Conservation (phyloP, 2,888 invertebrate genomes). For the Hirtodrosophila alboralis region DNA sequence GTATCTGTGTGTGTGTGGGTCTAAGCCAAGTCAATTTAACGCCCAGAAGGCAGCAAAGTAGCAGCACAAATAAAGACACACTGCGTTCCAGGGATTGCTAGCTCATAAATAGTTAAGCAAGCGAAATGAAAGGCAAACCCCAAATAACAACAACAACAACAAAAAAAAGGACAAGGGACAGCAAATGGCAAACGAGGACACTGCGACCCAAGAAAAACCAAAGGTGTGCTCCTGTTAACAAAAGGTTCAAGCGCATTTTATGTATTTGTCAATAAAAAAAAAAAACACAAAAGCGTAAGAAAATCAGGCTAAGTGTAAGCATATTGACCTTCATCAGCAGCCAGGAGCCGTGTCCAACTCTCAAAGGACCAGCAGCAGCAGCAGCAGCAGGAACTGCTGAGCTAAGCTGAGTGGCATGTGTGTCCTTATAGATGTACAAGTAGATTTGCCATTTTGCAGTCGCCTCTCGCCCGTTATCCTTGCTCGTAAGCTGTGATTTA, state of each 20-base stretch:
- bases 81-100: conserved; percentile 72
- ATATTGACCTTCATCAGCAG: conserved; percentile 72
- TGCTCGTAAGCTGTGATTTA: conserved; percentile 56
- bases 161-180: conserved; percentile 46
- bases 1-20: conserved; percentile 20
- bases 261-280: conserved; percentile 70
- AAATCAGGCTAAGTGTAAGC: conserved; percentile 77
- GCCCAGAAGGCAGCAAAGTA: conserved; percentile 76
- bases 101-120: conserved; percentile 77
- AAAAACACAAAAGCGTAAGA: conserved; percentile 54
- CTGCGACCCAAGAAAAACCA: conserved; percentile 39
- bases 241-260: conserved; percentile 74
- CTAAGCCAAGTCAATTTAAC: conserved; percentile 74
- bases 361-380: conserved; percentile 31
- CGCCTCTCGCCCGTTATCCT: neutral
- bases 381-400: conserved; percentile 39
- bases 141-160: neutral
- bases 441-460: conserved; percentile 29
- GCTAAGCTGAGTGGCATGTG: conserved; percentile 39
- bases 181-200: conserved; percentile 45
- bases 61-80: conserved; percentile 77
- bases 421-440: conserved; percentile 30
- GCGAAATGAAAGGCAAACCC: conserved; percentile 65
- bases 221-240: conserved; percentile 69
- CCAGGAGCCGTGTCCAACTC: conserved; percentile 32